phyloP scores from a whole-genome alignment of 64 coral and sea anemone species.

The Hydrozoanthus tunicans region DNA sequence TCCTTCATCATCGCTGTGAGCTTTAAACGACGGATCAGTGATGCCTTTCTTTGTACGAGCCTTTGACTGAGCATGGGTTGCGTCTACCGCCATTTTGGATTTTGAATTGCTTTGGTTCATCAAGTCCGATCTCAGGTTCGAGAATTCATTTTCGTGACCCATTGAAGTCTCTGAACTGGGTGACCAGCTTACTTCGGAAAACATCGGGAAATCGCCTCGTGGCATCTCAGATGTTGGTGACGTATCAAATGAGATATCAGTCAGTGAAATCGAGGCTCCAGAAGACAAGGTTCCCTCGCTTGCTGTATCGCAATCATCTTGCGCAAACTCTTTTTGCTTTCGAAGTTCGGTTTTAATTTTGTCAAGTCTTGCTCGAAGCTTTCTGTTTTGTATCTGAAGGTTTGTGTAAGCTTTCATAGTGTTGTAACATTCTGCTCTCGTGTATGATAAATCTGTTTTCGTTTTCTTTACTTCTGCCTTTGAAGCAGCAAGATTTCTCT shows the following conservation, averaged over 20 bases:
- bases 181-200: slow-evolving; percentile 39
- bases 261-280: slow-evolving; percentile 49
- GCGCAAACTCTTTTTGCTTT: slow-evolving; percentile 14
- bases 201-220: slow-evolving; percentile 19
- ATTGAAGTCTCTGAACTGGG: slow-evolving; percentile 25
- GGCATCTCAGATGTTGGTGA: slow-evolving; percentile 50
- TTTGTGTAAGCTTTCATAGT: slow-evolving; percentile 89
- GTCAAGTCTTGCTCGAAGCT: slow-evolving; percentile 72
- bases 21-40: slow-evolving; percentile 19
- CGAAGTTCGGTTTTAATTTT: slow-evolving; percentile 57
- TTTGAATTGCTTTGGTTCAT: not conserved
- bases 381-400: slow-evolving; percentile 81
- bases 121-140: slow-evolving; percentile 9
- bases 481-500: slow-evolving; percentile 79
- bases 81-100: not conserved
- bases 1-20: slow-evolving; percentile 50
- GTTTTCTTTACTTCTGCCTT: slow-evolving; percentile 84
- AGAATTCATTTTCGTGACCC: slow-evolving; percentile 14
- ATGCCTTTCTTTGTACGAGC: not conserved
- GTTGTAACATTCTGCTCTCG: slow-evolving; percentile 82
- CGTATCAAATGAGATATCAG: slow-evolving; percentile 47
- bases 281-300: slow-evolving; percentile 51
- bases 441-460: slow-evolving; percentile 77
- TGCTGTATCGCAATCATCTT: slow-evolving; percentile 39
- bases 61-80: not conserved